Evolutionary conservation across 2,797 vertebrate species (phyloP), one percentile per base, ranked within the genome.

Genomic region (Balearica regulorum): DNA sequence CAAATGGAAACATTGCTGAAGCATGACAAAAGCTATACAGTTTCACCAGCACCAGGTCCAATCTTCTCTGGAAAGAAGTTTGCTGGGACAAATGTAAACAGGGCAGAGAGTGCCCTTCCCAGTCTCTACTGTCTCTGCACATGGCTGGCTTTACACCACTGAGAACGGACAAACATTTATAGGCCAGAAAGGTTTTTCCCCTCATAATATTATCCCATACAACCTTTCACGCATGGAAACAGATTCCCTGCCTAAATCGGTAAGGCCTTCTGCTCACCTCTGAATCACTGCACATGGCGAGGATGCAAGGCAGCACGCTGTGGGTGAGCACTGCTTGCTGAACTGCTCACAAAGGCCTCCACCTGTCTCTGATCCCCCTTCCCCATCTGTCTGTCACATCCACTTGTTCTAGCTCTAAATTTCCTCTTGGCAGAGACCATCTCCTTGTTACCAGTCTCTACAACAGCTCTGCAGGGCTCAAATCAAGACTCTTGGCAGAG

Each of bases 251-350:
- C 28, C 18, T 8, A 7, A n/a, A 71, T 15, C 4, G 0, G 11
- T 24, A 28, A 62, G 22, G 39, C 20, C 41, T 39, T 33, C 71
- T 88, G 57, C 65, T 93, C 54, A 33, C 29, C 44, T 70, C 64
- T 64, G 54, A 66, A 48, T 31, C 0, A 0, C 37, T 82, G 39
- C 71, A 33, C 0, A 0, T 33, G 39, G 39, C 0, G 0, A 86
- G 46, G 76, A 69, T 33, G 25, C n/a, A 44, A n/a, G 28, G 25
- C 62, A 93, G 78, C 29, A 24, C 2, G 31, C 4, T 1, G 31
- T 15, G 25, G 6, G 33, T 29, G 35, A 87, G 37, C 25, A 39
- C 44, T 72, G 66, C 75, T 43, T 77, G 33, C 51, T 84, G 61
- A 79, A 62, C 35, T n/a, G 39, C 39, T 64, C 82, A 46, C 77